Percentiles rank a stretch among this genome's conserved stretches.
Evolutionary conservation across 2,797 vertebrate genomes (phyloP).

Genomic region (Trichosurus vulpecula): DNA sequence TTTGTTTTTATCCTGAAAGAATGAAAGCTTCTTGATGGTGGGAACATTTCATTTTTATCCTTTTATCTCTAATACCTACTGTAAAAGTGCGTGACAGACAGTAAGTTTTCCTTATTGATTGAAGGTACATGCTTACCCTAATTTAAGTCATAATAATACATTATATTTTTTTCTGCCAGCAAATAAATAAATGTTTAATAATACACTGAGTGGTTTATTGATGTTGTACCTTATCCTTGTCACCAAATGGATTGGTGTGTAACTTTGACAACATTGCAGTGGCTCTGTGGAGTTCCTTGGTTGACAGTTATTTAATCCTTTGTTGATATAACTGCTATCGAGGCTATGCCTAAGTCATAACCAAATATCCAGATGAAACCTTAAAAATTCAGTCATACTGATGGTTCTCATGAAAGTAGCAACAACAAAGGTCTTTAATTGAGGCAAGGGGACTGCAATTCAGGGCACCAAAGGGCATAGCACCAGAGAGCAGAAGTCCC

Average conservation of each 20-base stretch:
- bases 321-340: neutral
- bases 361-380: neutral
- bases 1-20: neutral
- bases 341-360: neutral
- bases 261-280: neutral
- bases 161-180: neutral
- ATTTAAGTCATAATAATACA: neutral
- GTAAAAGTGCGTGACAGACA: neutral
- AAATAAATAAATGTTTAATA: neutral
- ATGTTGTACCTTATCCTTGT: neutral
- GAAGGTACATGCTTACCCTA: neutral
- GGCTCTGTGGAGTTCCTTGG: neutral
- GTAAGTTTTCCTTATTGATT: neutral
- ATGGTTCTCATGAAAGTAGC: neutral
- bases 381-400: neutral
- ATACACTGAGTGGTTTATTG: neutral
- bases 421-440: too few species aligned
- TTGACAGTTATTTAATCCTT: neutral
- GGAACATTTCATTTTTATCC: neutral
- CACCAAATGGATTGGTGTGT: neutral
- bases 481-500: too few species aligned
- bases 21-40: neutral
- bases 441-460: too few species aligned
- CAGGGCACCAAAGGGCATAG: too few species aligned
- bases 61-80: neutral